Base-by-base conservation (phyloP, 2,888 invertebrate species). In the Sisyra terminalis region DNA sequence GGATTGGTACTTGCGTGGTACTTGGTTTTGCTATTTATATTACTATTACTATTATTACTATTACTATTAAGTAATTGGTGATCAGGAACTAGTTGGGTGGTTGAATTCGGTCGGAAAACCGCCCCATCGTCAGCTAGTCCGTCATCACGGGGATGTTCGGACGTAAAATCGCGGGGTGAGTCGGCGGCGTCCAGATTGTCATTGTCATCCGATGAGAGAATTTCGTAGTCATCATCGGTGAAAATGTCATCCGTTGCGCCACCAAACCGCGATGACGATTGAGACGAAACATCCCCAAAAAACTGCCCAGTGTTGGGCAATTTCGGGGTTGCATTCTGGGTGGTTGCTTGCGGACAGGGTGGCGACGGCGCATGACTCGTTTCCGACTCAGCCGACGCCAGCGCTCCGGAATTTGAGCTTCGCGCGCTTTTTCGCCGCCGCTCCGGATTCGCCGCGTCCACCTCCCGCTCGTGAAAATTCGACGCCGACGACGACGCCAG, bases 321-420 rank as follows among this genome's bases (percentile, higher is more conserved):
- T 11, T 7, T 13, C n/a, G 29, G 29, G 17, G 39, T 3, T 13
- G 39, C 18, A 14, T 30, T 11, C 40, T 30, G 32, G 11, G 41
- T 5, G 10, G 36, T 18, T 6, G 39, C 13, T 16, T 31, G 32
- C 11, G 18, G 44, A 44, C 29, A 39, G 39, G 37, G 14, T 38
- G 29, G 45, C 44, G 11, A 30, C 13, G 14, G 24, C 9, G 24
- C 31, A 10, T 48, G 54, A 55, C 50, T 52, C 53, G 50, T 51
- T 51, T 50, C 50, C 50, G 50, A 49, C 58, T 63, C 57, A 58
- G 54, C 57, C 62, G 64, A n/a, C n/a, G n/a, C n/a, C n/a, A n/a
- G n/a, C n/a, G n/a, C n/a, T n/a, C n/a, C 53, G 60, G 52, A 49
- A 61, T 58, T 55, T 58, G 59, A 53, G 60, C 61, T 57, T 62